Evolutionary conservation across 2,113 vertebrate species (phyloP).

Genomic region (Cynopterus brachyotis): DNA sequence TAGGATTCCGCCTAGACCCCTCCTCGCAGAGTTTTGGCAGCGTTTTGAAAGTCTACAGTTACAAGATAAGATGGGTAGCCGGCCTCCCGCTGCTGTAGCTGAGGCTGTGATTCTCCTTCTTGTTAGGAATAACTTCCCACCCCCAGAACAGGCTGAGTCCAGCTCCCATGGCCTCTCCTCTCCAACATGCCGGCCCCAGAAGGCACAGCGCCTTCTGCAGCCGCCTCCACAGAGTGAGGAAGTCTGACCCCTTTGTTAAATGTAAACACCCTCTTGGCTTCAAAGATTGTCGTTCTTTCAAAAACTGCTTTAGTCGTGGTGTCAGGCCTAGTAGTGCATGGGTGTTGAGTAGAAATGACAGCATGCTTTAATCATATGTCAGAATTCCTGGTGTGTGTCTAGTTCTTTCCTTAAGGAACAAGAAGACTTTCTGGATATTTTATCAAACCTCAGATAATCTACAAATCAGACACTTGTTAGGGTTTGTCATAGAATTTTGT

Average conservation of each 20-base stretch:
- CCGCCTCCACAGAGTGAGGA: background rate
- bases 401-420: slow-evolving; percentile 50
- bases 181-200: accelerated
- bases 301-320: background rate
- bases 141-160: background rate
- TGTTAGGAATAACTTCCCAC: no score
- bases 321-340: background rate
- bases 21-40: background rate
- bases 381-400: background rate
- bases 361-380: background rate
- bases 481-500: background rate
- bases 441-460: background rate
- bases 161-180: background rate
- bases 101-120: background rate
- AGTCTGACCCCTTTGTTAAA: background rate
- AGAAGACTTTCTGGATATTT: slow-evolving; percentile 26
- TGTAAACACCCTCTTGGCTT: background rate
- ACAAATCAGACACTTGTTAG: accelerated
- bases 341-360: background rate
- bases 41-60: background rate
- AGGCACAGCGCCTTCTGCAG: background rate
- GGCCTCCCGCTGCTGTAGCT: background rate
- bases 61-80: background rate
- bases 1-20: background rate
- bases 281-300: background rate